Conservation (phyloP, 2,113 vertebrate species). For the Pterophyllum scalare region DNA sequence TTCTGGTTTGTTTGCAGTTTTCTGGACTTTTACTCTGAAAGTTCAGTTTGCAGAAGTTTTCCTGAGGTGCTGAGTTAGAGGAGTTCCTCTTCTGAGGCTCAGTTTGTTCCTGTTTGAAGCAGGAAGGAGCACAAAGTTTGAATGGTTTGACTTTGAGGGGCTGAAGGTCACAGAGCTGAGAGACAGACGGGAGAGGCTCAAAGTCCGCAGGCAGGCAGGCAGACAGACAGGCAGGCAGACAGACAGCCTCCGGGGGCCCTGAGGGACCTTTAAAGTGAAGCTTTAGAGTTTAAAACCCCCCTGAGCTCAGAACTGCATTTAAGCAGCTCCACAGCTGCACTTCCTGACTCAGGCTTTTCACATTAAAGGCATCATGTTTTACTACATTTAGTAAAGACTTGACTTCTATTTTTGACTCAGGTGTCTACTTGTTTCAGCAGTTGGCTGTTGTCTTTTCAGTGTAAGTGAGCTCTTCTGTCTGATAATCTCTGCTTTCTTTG, state of each 20-base stretch:
- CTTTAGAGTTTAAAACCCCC: background rate
- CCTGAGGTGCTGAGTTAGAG: background rate
- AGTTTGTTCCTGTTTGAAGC: background rate
- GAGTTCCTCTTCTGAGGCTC: background rate
- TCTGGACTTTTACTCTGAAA: conserved; percentile 32
- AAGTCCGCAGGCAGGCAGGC: conserved; percentile 21
- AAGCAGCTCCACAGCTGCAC: background rate
- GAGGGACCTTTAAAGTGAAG: background rate
- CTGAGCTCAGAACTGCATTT: background rate
- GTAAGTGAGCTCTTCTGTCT: fast-evolving
- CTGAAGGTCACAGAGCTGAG: conserved; percentile 42
- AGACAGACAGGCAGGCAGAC: background rate
- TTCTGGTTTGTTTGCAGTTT: background rate
- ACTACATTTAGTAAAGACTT: background rate
- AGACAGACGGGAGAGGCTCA: conserved; percentile 26
- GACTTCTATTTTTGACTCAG: background rate
- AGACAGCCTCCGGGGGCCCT: background rate
- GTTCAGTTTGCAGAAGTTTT: background rate
- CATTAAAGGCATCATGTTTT: background rate
- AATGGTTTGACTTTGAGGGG: background rate
- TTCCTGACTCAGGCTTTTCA: background rate
- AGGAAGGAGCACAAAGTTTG: background rate
- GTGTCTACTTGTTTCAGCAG: background rate
- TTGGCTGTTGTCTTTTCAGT: background rate
- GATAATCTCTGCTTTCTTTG: fast-evolving